Conservation (phyloP, 2,797 vertebrate species). For the Nasua narica region DNA sequence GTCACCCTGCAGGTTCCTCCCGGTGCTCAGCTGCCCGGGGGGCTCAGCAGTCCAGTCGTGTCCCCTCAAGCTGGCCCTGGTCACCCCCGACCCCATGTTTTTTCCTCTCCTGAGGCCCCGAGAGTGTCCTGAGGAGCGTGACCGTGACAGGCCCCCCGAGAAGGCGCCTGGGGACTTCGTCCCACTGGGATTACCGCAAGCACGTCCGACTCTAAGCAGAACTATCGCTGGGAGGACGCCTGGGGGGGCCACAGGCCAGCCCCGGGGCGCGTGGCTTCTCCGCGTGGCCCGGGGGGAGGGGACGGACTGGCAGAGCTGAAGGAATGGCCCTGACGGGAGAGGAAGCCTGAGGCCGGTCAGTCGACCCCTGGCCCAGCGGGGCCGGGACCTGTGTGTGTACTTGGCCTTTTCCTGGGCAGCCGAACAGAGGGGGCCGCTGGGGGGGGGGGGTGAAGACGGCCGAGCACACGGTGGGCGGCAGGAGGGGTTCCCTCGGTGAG, state of each 20-base stretch:
- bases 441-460: neutral
- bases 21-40: neutral
- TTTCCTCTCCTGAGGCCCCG: neutral
- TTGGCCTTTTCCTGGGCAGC: neutral
- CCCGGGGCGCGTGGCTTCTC: neutral
- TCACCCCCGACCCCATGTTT: neutral
- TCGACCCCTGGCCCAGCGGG: neutral
- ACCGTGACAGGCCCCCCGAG: neutral
- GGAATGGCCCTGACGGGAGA: neutral
- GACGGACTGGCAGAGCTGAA: neutral
- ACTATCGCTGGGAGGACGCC: too few relatives aligned
- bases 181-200: rapidly evolving
- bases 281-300: neutral
- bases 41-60: neutral
- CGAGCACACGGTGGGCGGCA: rapidly evolving
- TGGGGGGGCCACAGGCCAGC: too few relatives aligned
- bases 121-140: neutral
- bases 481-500: neutral
- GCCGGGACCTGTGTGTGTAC: rapidly evolving
- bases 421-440: too few relatives aligned
- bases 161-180: neutral
- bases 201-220: neutral
- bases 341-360: neutral
- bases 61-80: neutral
- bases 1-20: neutral